These are phyloP conservation scores for Polypterus senegalus DNA, from an alignment of 2,113 vertebrate genomes.

Conservation along the genomic window DNA sequence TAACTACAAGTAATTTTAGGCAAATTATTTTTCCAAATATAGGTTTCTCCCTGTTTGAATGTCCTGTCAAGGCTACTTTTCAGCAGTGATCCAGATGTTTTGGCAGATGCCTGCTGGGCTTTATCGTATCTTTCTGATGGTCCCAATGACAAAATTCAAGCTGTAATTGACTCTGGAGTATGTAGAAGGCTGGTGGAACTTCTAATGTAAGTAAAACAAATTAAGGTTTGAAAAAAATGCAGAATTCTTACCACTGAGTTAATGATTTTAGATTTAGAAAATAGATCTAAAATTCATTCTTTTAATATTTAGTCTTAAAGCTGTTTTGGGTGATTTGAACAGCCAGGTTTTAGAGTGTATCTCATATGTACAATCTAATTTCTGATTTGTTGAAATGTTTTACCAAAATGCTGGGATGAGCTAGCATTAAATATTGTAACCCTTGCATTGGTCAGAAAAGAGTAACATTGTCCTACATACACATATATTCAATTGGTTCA, in stretches of 20 bases:
- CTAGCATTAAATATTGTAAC: no score
- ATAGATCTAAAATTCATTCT: no score
- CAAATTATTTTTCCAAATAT: constrained; percentile 28
- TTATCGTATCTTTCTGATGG: constrained; percentile 84
- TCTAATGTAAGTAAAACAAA: constrained; percentile 61
- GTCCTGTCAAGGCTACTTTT: constrained; percentile 75
- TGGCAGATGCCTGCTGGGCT: constrained; percentile 86
- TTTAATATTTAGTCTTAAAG: no score
- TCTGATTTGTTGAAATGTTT: no score
- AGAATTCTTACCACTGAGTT: background rate
- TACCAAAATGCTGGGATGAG: no score
- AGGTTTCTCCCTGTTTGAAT: constrained; percentile 79
- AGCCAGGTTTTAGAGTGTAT: no score
- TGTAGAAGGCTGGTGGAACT: constrained; percentile 81
- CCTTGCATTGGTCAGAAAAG: no score
- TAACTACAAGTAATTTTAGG: background rate
- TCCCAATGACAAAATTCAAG: constrained; percentile 86
- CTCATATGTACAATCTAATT: no score
- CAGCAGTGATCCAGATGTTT: constrained; percentile 76
- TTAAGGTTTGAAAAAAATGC: background rate
- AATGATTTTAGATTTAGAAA: no score
- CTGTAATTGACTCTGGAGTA: constrained; percentile 84
- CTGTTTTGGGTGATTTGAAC: no score
- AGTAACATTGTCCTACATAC: no score
- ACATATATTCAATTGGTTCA: no score